These are phyloP conservation scores for Rhineura floridana DNA, from an alignment of 2,113 vertebrate genomes.

Conservation along the genomic window DNA sequence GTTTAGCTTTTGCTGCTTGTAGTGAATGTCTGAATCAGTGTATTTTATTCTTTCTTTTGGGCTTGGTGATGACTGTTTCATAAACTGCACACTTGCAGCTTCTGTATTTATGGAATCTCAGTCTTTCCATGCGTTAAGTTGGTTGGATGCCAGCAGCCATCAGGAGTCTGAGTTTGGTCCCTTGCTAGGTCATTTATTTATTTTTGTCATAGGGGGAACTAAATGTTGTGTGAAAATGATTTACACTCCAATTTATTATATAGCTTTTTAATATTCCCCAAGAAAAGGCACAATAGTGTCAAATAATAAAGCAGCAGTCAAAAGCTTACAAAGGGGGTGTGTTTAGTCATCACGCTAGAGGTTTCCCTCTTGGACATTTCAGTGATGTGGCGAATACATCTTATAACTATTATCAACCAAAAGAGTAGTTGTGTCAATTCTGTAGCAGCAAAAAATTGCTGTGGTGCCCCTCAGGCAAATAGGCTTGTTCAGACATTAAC, in stretches of 20 bases:
- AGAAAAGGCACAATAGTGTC: constrained; percentile 70
- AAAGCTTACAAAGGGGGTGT: constrained; percentile 63
- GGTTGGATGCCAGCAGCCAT: constrained; percentile 54
- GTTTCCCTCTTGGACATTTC: constrained; percentile 22
- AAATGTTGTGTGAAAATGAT: constrained; percentile 56
- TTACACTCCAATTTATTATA: constrained; percentile 63
- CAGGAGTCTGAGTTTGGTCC: constrained; percentile 44
- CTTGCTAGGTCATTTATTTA: constrained; percentile 51
- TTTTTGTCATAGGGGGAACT: constrained; percentile 54
- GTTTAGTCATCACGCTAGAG: constrained; percentile 20
- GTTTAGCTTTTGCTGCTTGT: constrained; percentile 33
- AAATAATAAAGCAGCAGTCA: constrained; percentile 72
- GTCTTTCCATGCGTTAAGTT: constrained; percentile 63
- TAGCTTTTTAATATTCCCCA: constrained; percentile 69
- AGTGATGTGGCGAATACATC: background rate
- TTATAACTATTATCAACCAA: background rate
- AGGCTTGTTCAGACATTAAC: background rate
- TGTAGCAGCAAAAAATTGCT: background rate
- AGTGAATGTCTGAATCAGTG: constrained; percentile 34
- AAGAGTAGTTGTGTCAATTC: background rate
- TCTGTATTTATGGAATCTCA: constrained; percentile 50
- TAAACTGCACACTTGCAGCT: constrained; percentile 57
- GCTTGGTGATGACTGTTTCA: constrained; percentile 48
- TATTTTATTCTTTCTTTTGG: constrained; percentile 12
- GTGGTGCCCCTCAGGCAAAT: background rate